phyloP scores from a whole-genome alignment of 2,113 vertebrate species.

The Platysteira castanea region DNA sequence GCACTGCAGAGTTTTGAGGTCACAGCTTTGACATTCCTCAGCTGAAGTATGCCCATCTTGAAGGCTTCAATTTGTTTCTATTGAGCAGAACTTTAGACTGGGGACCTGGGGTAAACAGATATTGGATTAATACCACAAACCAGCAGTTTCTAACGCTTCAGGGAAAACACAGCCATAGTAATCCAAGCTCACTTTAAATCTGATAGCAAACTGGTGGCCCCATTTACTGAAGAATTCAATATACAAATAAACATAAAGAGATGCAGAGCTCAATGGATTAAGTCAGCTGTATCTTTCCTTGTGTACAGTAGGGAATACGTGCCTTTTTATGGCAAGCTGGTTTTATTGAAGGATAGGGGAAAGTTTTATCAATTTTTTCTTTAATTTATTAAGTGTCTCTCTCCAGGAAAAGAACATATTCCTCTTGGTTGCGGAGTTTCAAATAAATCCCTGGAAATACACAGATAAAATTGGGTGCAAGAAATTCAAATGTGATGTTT shows the following conservation, averaged over 20 bases:
- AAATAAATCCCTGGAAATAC: not conserved
- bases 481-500: not conserved
- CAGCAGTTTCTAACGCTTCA: not conserved
- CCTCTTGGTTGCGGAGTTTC: not conserved
- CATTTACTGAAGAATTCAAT: constrained; percentile 15
- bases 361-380: not conserved
- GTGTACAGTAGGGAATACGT: not conserved
- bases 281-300: not conserved
- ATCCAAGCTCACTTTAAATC: not conserved
- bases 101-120: not conserved
- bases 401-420: not conserved
- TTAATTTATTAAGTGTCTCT: not conserved
- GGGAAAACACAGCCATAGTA: not conserved
- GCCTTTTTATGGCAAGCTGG: not conserved
- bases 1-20: not conserved
- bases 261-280: not conserved
- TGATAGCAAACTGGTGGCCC: not conserved
- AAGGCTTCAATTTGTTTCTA: not conserved
- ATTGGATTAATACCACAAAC: not conserved
- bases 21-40: not conserved
- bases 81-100: not conserved
- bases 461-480: not conserved
- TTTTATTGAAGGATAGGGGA: not conserved
- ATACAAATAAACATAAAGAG: not conserved
- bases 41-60: not conserved